Percentiles rank a stretch among this genome's conserved stretches.
Evolutionary conservation across 2,113 vertebrate species (phyloP).

Genomic region (Seriola rivoliana): DNA sequence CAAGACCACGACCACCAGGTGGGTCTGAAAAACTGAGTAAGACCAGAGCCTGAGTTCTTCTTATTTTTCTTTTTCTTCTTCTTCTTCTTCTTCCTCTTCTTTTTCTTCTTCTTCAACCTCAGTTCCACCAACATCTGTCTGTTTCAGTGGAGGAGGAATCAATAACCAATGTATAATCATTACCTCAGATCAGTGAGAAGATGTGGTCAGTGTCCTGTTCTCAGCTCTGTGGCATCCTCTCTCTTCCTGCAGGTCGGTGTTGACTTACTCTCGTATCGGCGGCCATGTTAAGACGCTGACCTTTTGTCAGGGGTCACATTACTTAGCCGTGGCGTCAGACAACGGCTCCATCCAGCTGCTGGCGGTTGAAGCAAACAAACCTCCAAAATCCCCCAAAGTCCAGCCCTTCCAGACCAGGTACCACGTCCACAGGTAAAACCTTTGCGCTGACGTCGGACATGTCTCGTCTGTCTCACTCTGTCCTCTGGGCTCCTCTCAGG

Average conservation of each 20-base stretch:
- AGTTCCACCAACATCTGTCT: too few relatives aligned
- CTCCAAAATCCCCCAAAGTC: constrained; percentile 97
- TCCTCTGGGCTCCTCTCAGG: constrained; percentile 75
- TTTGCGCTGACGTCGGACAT: rapidly evolving
- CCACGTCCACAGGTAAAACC: rapidly evolving
- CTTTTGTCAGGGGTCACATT: constrained; percentile 98
- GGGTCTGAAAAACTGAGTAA: too few relatives aligned
- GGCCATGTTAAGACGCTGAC: constrained; percentile 94
- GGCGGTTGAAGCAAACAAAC: constrained; percentile 93
- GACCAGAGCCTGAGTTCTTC: too few relatives aligned
- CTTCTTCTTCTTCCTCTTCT: too few relatives aligned
- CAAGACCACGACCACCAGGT: constrained; percentile 98
- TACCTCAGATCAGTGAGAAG: too few relatives aligned
- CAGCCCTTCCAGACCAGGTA: constrained; percentile 96
- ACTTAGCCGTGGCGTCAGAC: constrained; percentile 94
- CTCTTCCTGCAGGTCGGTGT: constrained; percentile 88
- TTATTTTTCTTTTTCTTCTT: too few relatives aligned
- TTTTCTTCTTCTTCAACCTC: too few relatives aligned
- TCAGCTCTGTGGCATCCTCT: not conserved
- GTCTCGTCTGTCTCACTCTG: not conserved
- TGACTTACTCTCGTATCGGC: constrained; percentile 94
- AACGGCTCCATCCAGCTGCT: constrained; percentile 96
- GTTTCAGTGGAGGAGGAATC: too few relatives aligned
- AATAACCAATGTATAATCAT: too few relatives aligned
- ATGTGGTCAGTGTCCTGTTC: too few relatives aligned